Conservation (phyloP, 2,888 invertebrate species). For the Lasioglossum vierecki region DNA sequence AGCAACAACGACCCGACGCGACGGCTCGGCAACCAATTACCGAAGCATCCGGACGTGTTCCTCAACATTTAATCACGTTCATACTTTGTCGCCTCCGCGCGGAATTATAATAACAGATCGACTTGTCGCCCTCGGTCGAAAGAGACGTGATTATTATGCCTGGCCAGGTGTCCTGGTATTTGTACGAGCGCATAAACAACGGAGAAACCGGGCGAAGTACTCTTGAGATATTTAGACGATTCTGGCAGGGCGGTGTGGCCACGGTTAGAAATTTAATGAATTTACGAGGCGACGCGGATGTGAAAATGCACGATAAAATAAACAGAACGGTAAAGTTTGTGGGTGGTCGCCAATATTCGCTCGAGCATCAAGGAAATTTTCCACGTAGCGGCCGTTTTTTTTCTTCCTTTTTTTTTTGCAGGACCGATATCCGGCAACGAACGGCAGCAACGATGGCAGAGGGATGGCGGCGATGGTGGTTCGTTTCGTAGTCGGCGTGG, state of each 20-base stretch:
- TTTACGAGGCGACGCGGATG: not conserved
- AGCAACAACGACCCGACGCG: not conserved
- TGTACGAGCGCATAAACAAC: not conserved
- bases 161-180: not conserved
- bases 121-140: not conserved
- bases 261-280: not conserved
- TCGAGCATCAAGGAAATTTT: conserved; percentile 1
- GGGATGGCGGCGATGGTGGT: not conserved
- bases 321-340: not conserved
- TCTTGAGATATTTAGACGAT: not conserved
- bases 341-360: not conserved
- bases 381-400: not conserved
- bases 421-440: not conserved
- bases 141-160: not conserved
- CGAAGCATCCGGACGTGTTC: not conserved
- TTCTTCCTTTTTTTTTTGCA: not conserved
- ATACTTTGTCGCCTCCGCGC: not conserved
- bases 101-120: not conserved
- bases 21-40: not conserved
- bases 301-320: not conserved
- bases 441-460: not conserved
- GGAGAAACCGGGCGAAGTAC: not conserved
- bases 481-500: not conserved
- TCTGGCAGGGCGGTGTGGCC: not conserved
- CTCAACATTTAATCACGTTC: conserved; percentile 1